phyloP scores from a whole-genome alignment of 1,140 invertebrate species.

The Hyphantria cunea region DNA sequence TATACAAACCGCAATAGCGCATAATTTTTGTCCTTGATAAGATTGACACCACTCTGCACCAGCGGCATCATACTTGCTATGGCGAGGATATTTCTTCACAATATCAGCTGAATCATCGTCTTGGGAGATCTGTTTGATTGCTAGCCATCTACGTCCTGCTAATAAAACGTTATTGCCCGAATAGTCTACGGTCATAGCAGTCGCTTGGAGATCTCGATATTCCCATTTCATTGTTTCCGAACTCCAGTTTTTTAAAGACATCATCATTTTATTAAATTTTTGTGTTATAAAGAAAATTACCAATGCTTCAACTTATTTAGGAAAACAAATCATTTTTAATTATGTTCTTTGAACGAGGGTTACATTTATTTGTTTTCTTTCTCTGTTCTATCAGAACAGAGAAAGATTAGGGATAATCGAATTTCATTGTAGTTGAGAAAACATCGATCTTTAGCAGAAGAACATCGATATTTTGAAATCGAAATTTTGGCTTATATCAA shows the following conservation, averaged over 20 bases:
- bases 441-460: too few relatives aligned
- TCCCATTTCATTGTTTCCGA: slow-evolving; percentile 80
- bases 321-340: too few relatives aligned
- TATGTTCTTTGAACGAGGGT: too few relatives aligned
- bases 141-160: slow-evolving; percentile 91
- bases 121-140: slow-evolving; percentile 88
- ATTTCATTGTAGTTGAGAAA: too few relatives aligned
- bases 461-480: too few relatives aligned
- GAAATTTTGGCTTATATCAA: too few relatives aligned
- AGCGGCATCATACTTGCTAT: slow-evolving; percentile 96
- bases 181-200: slow-evolving; percentile 94
- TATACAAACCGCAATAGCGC: slow-evolving; percentile 93
- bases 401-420: too few relatives aligned
- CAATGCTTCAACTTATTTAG: too few relatives aligned
- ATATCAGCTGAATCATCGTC: slow-evolving; percentile 88
- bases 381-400: too few relatives aligned
- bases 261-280: neutral
- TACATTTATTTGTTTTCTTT: too few relatives aligned
- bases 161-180: slow-evolving; percentile 91
- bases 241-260: slow-evolving; percentile 78
- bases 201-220: slow-evolving; percentile 88
- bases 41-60: slow-evolving; percentile 96
- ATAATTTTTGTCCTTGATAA: slow-evolving; percentile 88
- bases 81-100: slow-evolving; percentile 90
- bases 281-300: too few relatives aligned